Percentiles rank a stretch among this genome's conserved stretches.
Evolutionary conservation across 2,113 vertebrate species (phyloP).

Genomic region (Sardina pilchardus): DNA sequence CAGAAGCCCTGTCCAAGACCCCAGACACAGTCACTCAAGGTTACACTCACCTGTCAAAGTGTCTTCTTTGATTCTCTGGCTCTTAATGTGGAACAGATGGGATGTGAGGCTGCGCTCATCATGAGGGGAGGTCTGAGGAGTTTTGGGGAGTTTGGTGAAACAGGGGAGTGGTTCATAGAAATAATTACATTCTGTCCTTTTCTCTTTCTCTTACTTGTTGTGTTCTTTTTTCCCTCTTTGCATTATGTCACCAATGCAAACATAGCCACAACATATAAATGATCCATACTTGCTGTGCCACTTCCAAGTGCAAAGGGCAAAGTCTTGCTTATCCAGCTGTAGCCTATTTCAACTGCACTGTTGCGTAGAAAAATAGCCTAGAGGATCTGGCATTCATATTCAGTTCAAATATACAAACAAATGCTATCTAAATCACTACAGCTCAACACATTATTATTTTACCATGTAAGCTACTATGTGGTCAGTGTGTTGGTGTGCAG

Average conservation of each 20-base stretch:
- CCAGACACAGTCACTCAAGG: conserved; percentile 10
- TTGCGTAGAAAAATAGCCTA: neutral
- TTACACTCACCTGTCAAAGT: conserved; percentile 53
- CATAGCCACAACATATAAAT: neutral
- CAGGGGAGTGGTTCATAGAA: conserved; percentile 30
- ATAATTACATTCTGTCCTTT: conserved; percentile 17
- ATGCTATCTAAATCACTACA: too few relatives aligned
- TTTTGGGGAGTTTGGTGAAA: neutral
- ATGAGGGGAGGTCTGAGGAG: neutral
- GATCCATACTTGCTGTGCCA: neutral
- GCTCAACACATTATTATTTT: neutral
- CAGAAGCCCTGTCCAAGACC: conserved; percentile 33
- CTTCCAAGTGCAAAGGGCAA: neutral
- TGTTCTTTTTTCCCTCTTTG: neutral
- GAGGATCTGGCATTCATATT: too few relatives aligned
- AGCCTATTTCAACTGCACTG: too few relatives aligned
- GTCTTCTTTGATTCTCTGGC: conserved; percentile 22
- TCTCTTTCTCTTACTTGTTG: conserved; percentile 21
- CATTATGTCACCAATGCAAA: neutral
- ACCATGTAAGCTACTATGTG: neutral
- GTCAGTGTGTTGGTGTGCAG: neutral
- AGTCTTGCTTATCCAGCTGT: neutral
- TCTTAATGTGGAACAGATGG: conserved; percentile 25
- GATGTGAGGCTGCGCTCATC: conserved; percentile 21
- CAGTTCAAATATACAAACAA: too few relatives aligned